A percentile compares a stretch with the other conserved stretches of the same genome.
These are phyloP conservation scores for Megaptera novaeangliae DNA, from an alignment of 2,113 vertebrate species.

Conservation along the genomic window DNA sequence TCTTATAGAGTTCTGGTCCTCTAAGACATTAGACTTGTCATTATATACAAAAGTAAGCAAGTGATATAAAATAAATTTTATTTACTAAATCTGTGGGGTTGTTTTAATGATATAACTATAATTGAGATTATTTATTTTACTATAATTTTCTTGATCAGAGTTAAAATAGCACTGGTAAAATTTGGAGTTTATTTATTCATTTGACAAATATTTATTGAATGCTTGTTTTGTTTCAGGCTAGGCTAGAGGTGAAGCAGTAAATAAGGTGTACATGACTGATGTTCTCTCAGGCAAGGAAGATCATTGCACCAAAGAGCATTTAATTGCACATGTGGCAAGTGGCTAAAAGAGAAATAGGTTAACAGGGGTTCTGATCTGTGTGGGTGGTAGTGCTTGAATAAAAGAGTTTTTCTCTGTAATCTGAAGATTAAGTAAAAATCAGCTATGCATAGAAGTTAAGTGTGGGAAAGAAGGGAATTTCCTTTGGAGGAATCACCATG, in stretches of 20 bases:
- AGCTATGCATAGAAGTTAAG: neutral
- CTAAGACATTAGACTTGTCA: neutral
- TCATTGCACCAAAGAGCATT: neutral
- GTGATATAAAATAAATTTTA: neutral
- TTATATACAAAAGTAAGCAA: neutral
- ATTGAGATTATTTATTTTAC: constrained; percentile 23
- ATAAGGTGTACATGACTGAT: neutral
- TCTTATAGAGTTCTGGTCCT: neutral
- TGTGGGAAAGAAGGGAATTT: neutral
- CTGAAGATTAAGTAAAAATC: neutral
- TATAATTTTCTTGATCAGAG: neutral
- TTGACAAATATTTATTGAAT: neutral
- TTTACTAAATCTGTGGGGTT: neutral
- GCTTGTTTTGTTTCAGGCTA: neutral
- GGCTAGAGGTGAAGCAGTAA: neutral
- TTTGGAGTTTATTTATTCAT: constrained; percentile 7
- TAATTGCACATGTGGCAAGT: neutral
- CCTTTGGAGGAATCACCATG: neutral
- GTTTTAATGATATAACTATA: neutral
- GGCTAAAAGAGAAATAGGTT: neutral
- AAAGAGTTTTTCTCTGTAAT: neutral
- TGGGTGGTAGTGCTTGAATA: neutral
- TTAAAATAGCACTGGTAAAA: neutral
- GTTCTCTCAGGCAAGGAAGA: neutral
- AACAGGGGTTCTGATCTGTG: neutral